Evolutionary conservation across 2,888 invertebrate species (phyloP).

Genomic region (Caenorhabditis doughertyi): DNA sequence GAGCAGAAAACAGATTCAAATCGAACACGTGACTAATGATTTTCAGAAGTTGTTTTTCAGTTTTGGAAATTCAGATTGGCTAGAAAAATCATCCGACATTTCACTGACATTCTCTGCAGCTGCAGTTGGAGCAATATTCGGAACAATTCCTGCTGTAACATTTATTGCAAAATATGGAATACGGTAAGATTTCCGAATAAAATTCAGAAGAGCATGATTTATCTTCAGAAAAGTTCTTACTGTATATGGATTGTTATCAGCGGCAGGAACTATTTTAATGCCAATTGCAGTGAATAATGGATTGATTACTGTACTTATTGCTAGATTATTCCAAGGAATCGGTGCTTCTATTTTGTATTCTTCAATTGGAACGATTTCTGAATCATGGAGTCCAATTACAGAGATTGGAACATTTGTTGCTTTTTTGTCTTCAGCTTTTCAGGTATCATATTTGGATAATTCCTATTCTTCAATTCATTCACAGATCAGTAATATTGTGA

Average conservation of each 20-base stretch:
- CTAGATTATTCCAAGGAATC: constrained; percentile 61
- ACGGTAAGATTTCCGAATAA: constrained; percentile 18
- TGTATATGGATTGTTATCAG: constrained; percentile 61
- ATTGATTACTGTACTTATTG: constrained; percentile 36
- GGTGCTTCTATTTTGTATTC: constrained; percentile 61
- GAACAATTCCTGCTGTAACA: constrained; percentile 55
- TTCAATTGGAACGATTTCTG: constrained; percentile 63
- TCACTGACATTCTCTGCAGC: constrained; percentile 57
- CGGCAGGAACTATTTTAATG: constrained; percentile 58
- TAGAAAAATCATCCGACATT: constrained; percentile 49
- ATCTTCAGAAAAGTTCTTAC: constrained; percentile 37
- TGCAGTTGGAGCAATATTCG: constrained; percentile 56
- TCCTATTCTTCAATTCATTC: constrained; percentile 1
- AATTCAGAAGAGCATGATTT: too few species aligned
- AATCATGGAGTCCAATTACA: constrained; percentile 61
- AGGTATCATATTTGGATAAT: too few species aligned
- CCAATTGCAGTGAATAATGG: constrained; percentile 61
- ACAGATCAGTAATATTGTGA: constrained; percentile 64
- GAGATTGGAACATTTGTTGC: constrained; percentile 65
- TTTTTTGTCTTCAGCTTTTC: constrained; percentile 64
- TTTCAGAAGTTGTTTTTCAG: background rate
- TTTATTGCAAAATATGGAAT: constrained; percentile 51
- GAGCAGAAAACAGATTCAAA: constrained; percentile 25
- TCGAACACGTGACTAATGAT: constrained; percentile 11
- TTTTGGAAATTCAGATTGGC: constrained; percentile 51